phyloP scores from a whole-genome alignment of 2,113 vertebrate genomes.

The Amazona vittata region DNA sequence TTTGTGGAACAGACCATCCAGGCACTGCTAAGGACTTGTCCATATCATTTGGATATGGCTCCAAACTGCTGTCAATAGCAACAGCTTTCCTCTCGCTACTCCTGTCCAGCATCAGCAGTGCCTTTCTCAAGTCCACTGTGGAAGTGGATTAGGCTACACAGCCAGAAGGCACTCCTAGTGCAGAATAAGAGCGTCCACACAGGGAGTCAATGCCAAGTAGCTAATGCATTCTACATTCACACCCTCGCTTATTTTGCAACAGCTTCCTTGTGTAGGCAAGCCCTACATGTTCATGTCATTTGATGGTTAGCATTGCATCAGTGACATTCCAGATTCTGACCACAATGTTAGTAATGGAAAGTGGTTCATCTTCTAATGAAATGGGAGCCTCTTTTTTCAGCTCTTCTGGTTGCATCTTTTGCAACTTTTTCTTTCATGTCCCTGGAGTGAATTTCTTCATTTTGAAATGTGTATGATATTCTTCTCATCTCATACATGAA shows the following conservation, averaged over 20 bases:
- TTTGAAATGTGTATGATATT: slow-evolving; percentile 19
- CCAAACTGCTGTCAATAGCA: not conserved
- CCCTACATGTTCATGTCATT: slow-evolving; percentile 60
- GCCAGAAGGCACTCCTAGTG: slow-evolving; percentile 30
- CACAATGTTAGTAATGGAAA: slow-evolving; percentile 70
- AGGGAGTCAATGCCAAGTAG: slow-evolving; percentile 4
- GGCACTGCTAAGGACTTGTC: not conserved
- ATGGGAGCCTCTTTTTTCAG: not conserved
- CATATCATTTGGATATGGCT: not conserved
- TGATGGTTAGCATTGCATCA: slow-evolving; percentile 70
- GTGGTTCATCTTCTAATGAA: slow-evolving; percentile 68
- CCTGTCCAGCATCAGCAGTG: not conserved
- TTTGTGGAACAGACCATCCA: not conserved
- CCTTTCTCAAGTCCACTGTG: not conserved
- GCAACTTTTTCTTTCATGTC: slow-evolving; percentile 59
- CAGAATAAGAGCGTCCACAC: slow-evolving; percentile 5
- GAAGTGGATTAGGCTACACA: slow-evolving; percentile 17
- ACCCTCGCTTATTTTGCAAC: slow-evolving; percentile 63
- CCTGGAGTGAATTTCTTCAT: slow-evolving; percentile 1
- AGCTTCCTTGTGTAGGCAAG: slow-evolving; percentile 69
- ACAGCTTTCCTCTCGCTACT: not conserved
- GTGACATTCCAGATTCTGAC: slow-evolving; percentile 69
- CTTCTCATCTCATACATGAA: not conserved
- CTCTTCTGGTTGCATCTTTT: slow-evolving; percentile 19
- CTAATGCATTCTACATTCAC: slow-evolving; percentile 51